Conservation (phyloP, 2,888 invertebrate genomes). For the Ceriagrion tenellum region DNA sequence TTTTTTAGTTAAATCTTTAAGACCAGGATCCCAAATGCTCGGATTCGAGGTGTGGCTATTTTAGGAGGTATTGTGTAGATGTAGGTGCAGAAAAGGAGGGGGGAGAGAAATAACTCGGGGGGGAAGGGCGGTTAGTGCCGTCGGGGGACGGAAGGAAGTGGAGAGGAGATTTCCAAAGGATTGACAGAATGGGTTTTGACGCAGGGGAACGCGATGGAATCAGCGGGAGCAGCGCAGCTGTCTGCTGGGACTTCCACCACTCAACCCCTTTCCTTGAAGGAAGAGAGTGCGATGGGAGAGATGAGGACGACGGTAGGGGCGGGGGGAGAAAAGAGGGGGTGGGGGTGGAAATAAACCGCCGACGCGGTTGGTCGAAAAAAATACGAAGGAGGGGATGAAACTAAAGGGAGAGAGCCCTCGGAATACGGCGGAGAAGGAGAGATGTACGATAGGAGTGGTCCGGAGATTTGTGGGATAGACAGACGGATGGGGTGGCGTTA, state of each 20-base stretch:
- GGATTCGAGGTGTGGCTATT: no score
- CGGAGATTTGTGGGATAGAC: not conserved
- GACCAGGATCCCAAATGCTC: no score
- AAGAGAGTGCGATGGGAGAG: not conserved
- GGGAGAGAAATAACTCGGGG: not conserved
- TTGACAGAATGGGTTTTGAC: conserved; percentile 50
- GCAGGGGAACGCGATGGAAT: conserved; percentile 40
- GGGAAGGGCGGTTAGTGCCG: not conserved
- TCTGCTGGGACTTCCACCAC: conserved; percentile 38
- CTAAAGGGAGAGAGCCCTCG: not conserved
- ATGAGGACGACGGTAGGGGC: no score
- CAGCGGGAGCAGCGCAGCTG: conserved; percentile 29
- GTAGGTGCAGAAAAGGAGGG: not conserved
- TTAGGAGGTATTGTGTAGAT: no score
- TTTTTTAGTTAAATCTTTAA: no score
- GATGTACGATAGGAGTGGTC: not conserved
- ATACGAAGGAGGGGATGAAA: not conserved
- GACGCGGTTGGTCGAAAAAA: conserved; percentile 20
- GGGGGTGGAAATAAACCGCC: not conserved
- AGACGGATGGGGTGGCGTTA: not conserved
- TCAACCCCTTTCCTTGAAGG: not conserved
- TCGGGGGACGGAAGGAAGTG: not conserved
- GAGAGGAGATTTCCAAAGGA: conserved; percentile 35
- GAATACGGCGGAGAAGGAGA: not conserved
- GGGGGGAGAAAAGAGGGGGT: not conserved